Evolutionary conservation across 2,797 vertebrate species (phyloP), one percentile per base, ranked within the genome.

Genomic region (Podarcis lilfordi): DNA sequence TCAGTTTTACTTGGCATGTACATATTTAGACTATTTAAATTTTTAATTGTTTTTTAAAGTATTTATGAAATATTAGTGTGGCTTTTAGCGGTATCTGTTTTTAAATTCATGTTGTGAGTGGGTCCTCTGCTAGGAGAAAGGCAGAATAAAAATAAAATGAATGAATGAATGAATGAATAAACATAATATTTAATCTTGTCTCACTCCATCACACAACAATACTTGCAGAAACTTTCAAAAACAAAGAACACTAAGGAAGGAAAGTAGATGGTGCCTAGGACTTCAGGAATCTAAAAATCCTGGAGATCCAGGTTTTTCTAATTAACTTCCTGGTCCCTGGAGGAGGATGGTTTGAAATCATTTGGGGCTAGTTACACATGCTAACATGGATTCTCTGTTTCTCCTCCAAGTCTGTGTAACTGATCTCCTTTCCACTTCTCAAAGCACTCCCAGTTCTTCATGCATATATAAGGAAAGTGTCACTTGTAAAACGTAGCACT

Each of bases 321-420:
- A 94, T 86, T 87, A 92, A 75, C 64, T 21, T 1, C 68, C 35
- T 85, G 21, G 35, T 95, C 92, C 82, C 81, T 85, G 35, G 74
- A 92, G 21, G 72, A 89, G 15, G 9, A 79, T 91, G 37, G 8
- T 78, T 69, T 86, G 91, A 85, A 90, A 17, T 21, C 75, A 55
- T 77, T 88, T 85, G 79, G 72, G 79, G 78, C 72, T 82, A 91
- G 76, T 68, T 82, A 43, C 17, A 25, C 87, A 92, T 94, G 78
- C 88, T 90, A 95, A 90, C 72, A n/a, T 91, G 89, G 86, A 83
- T 82, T 86, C 84, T 85, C 91, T 92, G 87, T 88, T 92, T 95
- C 90, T 89, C 32, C 68, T 90, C 78, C 87, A 4, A 85, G 89
- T 40, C 71, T 17, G 78, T 79, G 92, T 91, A 94, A 92, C 87